Evolutionary conservation across 2,888 invertebrate species (phyloP), one percentile per base, ranked within the genome.

Genomic region (Sinodicranocentrus sp.): DNA sequence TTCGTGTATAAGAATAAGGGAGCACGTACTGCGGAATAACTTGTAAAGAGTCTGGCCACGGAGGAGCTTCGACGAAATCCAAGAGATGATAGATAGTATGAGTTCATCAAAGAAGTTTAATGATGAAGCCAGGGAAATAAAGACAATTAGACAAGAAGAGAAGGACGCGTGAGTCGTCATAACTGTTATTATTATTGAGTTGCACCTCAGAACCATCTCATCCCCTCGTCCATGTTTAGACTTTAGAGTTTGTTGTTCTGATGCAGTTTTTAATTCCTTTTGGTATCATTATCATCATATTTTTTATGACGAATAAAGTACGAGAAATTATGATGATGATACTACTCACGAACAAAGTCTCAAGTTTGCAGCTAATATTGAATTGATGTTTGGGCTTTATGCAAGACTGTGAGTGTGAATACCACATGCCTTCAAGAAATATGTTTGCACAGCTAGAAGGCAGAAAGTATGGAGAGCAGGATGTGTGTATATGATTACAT

Each of bases 141-240:
- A 75, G 68, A 82, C 82, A 75, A 75, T 75, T 75, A 82, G 75
- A 67, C 75, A 75, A 75, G 65, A 61, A 25, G 57, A 71, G 73
- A 82, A 82, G 82, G 82, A 82, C 82, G 82, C 73, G 75, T 80
- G 80, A 80, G 80, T 71, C 33, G 54, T 71, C 28, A 28, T 52
- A 75, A 65, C 43, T 68, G 57, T 77, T 77, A 52, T 43, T 39
- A 52, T 39, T 39, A 65, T 43, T 65, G 76, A 26, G 28, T 57
- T 76, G 65, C 67, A 76, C 39, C 65, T 28, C 76, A 25, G 44
- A 26, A 13, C 39, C 65, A 76, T 23, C 48, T 25, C 71, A 43
- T 67, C 77, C 67, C 39, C 39, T 2, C 3, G 33, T 10, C 33
- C 33, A 33, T 10, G 10, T 33, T 33, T 33, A 33, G 33, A n/a